These are phyloP conservation scores for Tautogolabrus adspersus DNA, from an alignment of 2,113 vertebrate genomes.

Conservation along the genomic window DNA sequence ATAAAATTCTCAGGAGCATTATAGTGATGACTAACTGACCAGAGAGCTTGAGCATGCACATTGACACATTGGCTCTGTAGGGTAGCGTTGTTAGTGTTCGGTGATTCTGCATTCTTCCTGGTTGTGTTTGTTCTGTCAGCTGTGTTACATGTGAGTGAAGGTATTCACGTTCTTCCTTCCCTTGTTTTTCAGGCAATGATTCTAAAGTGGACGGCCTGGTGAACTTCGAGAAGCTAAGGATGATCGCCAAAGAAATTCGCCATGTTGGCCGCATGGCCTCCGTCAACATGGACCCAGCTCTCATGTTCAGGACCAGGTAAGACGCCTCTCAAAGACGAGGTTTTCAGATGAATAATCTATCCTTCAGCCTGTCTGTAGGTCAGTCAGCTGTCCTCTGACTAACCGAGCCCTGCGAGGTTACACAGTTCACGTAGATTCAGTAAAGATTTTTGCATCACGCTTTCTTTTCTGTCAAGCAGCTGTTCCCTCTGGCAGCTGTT, in stretches of 20 bases:
- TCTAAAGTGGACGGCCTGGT: slow-evolving; percentile 98
- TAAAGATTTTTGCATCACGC: slow-evolving; percentile 55
- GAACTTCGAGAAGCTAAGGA: slow-evolving; percentile 98
- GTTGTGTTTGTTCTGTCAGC: neutral
- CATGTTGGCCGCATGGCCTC: slow-evolving; percentile 98
- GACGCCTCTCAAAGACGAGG: neutral
- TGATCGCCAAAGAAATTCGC: slow-evolving; percentile 99
- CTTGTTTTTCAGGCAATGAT: slow-evolving; percentile 88
- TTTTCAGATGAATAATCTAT: neutral
- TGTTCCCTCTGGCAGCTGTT: slow-evolving; percentile 60
- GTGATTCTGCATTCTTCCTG: neutral
- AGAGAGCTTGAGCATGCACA: too few relatives aligned
- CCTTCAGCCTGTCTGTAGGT: slow-evolving; percentile 18
- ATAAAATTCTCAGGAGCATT: too few relatives aligned
- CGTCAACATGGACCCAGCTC: slow-evolving; percentile 97
- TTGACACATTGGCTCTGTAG: too few relatives aligned
- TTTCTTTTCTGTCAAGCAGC: slow-evolving; percentile 69
- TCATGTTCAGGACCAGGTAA: slow-evolving; percentile 98
- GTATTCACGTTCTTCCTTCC: neutral
- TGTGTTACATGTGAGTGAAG: neutral
- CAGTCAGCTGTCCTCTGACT: slow-evolving; percentile 41
- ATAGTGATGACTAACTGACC: too few relatives aligned
- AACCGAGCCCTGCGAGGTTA: slow-evolving; percentile 46
- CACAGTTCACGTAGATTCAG: slow-evolving; percentile 51
- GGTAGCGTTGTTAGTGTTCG: too few relatives aligned